phyloP scores from a whole-genome alignment of 1,140 invertebrate genomes.

The Listronotus bonariensis region DNA sequence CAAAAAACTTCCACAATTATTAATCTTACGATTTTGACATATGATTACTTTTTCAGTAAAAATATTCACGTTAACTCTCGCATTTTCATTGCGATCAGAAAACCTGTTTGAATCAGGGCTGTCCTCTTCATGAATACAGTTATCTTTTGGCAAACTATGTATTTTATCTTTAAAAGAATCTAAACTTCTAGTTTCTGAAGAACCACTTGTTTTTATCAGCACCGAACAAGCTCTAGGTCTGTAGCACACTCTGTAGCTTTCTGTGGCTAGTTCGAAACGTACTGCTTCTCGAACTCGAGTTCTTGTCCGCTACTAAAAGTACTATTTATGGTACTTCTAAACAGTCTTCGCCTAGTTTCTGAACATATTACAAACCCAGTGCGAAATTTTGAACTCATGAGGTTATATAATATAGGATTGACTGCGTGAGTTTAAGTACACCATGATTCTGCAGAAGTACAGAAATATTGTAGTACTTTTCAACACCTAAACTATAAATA shows the following conservation, averaged over 20 bases:
- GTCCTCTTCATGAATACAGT: slow-evolving; percentile 32
- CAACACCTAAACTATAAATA: slow-evolving; percentile 65
- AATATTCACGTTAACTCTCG: slow-evolving; percentile 34
- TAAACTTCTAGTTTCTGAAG: slow-evolving; percentile 43
- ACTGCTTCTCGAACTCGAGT: slow-evolving; percentile 58
- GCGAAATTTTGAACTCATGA: slow-evolving; percentile 86
- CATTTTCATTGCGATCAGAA: not conserved
- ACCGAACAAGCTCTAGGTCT: slow-evolving; percentile 47
- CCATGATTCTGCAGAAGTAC: slow-evolving; percentile 83
- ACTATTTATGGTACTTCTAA: slow-evolving; percentile 48
- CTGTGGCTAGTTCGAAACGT: slow-evolving; percentile 51
- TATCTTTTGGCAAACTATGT: slow-evolving; percentile 15
- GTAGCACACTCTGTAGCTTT: slow-evolving; percentile 49
- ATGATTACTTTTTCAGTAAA: slow-evolving; percentile 43
- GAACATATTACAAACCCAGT: slow-evolving; percentile 73
- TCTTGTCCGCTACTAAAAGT: slow-evolving; percentile 56
- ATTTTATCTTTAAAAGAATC: slow-evolving; percentile 40
- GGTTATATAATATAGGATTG: slow-evolving; percentile 82
- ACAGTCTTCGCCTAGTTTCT: slow-evolving; percentile 55
- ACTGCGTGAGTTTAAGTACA: slow-evolving; percentile 84
- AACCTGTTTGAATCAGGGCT: slow-evolving; percentile 4
- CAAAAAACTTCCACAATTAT: slow-evolving; percentile 10
- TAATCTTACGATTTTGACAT: slow-evolving; percentile 23
- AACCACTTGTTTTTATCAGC: slow-evolving; percentile 47
- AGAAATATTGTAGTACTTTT: slow-evolving; percentile 78